Percentiles rank a stretch among this genome's conserved stretches.
These are phyloP conservation scores for Leiothrix lutea DNA, from an alignment of 2,113 vertebrate species.

Conservation along the genomic window DNA sequence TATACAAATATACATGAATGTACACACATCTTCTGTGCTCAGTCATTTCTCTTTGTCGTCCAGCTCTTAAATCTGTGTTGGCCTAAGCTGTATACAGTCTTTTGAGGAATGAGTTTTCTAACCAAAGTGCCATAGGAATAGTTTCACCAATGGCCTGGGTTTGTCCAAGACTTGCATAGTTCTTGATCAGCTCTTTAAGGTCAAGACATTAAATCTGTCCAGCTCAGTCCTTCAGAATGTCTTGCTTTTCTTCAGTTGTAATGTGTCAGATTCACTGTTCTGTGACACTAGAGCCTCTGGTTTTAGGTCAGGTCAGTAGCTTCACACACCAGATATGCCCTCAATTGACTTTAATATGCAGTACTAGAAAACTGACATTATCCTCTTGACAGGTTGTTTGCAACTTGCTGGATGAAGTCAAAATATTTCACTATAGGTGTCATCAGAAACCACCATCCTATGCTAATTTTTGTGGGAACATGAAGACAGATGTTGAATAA, in stretches of 20 bases:
- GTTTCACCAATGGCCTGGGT: neutral
- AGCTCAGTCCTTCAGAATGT: neutral
- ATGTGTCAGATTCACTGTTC: neutral
- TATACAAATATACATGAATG: neutral
- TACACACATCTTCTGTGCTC: neutral
- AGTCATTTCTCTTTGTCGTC: neutral
- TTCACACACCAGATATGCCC: conserved; percentile 40
- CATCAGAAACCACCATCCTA: conserved; percentile 83
- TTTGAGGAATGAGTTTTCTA: neutral
- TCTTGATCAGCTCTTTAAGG: neutral
- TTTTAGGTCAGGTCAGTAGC: conserved; percentile 45
- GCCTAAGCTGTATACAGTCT: neutral
- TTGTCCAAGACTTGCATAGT: neutral
- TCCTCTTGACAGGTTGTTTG: conserved; percentile 82
- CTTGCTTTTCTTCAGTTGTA: neutral
- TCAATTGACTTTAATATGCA: conserved; percentile 75
- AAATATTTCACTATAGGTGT: conserved; percentile 84
- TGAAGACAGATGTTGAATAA: conserved; percentile 84
- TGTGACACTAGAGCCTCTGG: neutral
- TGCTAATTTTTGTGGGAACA: conserved; percentile 84
- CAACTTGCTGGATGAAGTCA: conserved; percentile 80
- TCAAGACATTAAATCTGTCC: neutral
- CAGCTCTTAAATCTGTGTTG: neutral
- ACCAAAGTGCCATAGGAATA: neutral
- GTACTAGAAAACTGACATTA: conserved; percentile 76